Evolutionary conservation across 2,888 invertebrate genomes (phyloP), one percentile per base, ranked within the genome.

Genomic region (Andrena bucephala): DNA sequence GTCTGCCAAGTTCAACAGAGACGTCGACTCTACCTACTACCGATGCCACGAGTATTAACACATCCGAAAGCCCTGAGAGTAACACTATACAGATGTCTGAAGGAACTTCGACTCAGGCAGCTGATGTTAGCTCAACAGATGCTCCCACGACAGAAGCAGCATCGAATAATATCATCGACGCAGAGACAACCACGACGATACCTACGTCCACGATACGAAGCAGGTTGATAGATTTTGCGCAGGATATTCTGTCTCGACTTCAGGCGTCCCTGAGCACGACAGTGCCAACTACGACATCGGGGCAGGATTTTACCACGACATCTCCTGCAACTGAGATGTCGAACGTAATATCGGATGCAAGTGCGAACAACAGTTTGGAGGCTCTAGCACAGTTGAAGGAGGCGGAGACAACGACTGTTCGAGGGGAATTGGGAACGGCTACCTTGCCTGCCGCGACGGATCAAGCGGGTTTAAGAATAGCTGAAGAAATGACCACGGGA

Each of bases 171-270:
- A 52, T 80, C 36, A 52, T 77, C n/a, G 80, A 85, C 7, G 36
- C 7, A 3, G 83, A 63, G 27, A 77, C 82, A 0, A 86, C 86
- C n/a, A 74, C 70, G 0, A 1, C 33, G 42, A 63, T 57, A 27
- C 57, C 78, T 2, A 60, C 68, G 1, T 29, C 84, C 0, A 87
- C 87, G 6, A 36, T 70, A n/a, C 81, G 83, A 8, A 82, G 20
- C 3, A 81, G 77, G n/a, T 5, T 88, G 29, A 86, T 88, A 29
- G 88, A 88, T 42, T 82, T 87, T 27, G 87, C 88, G 7, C 83
- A 87, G 31, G 83, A 88, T 10, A 88, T 88, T 31, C 36, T 88
- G 48, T 81, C 75, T 1, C 83, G 77, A 10, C 68, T 88, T 59
- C 84, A 85, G 73, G 72, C 24, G 6, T 29, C 70, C 7, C 24